Percentiles rank a stretch among this genome's conserved stretches.
Conservation (phyloP, 2,888 invertebrate genomes). For the Dermolepida albohirtum region DNA sequence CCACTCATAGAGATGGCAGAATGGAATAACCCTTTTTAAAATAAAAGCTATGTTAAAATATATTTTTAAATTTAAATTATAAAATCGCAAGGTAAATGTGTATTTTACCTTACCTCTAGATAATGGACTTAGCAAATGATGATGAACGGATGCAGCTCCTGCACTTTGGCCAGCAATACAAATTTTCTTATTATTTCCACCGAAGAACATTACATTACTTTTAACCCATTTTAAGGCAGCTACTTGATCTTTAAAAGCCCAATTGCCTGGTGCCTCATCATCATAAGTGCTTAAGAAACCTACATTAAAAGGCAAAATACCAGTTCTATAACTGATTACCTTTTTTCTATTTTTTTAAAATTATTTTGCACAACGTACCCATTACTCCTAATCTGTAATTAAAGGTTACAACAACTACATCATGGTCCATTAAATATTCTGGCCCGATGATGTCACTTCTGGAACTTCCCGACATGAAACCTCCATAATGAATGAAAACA, state of each 20-base stretch:
- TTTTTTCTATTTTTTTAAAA: background rate
- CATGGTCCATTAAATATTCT: slow-evolving; percentile 67
- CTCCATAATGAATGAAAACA: slow-evolving; percentile 69
- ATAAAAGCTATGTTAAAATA: too few species aligned
- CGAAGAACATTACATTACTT: slow-evolving; percentile 64
- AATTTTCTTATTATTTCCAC: slow-evolving; percentile 64
- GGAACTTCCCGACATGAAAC: slow-evolving; percentile 66
- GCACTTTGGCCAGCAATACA: slow-evolving; percentile 68
- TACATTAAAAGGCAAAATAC: slow-evolving; percentile 43
- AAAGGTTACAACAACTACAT: slow-evolving; percentile 66
- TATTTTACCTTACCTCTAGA: slow-evolving; percentile 57
- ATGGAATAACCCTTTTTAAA: slow-evolving; percentile 62
- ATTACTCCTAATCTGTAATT: slow-evolving; percentile 64
- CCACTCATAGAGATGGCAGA: slow-evolving; percentile 67
- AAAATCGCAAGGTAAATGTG: too few species aligned
- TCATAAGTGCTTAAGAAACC: slow-evolving; percentile 67
- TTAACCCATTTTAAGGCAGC: slow-evolving; percentile 66
- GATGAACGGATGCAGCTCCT: slow-evolving; percentile 65
- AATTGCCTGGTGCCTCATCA: slow-evolving; percentile 66
- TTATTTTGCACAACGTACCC: slow-evolving; percentile 52
- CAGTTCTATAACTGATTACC: background rate
- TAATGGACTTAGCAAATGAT: slow-evolving; percentile 65
- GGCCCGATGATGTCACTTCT: slow-evolving; percentile 65
- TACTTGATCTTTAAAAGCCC: slow-evolving; percentile 67
- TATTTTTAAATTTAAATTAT: background rate